Base-by-base conservation (phyloP, 2,797 vertebrate species). In the Esox masquinongy region DNA sequence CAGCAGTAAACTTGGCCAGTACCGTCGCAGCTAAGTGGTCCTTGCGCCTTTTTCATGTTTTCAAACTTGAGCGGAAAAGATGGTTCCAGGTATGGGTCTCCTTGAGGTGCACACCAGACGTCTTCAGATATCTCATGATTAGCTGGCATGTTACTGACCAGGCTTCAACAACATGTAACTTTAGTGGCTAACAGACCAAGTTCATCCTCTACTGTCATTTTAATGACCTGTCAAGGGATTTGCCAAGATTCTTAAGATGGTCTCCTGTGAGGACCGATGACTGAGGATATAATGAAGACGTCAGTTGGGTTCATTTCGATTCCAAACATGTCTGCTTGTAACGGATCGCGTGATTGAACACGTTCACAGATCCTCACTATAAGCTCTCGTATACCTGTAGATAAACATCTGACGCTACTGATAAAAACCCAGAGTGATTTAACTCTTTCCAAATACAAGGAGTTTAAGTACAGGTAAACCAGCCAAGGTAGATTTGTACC, bases 241-340 rank as follows among this genome's bases (percentile, higher is more conserved):
- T 80, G 77, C 79, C 77, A 79, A 83, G 63, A 86, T 82, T 79
- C 68, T 69, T 43, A 74, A 72, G 68, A 81, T 78, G 34, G 74
- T 67, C 77, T 74, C 47, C 47, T 77, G 67, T 74, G 26, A 66
- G 47, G 17, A 69, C 53, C 17, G 43, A 24, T 15, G 39, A 51
- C 50, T 71, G 26, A 70, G 17, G 26, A 50, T 29, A 66, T 51
- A 73, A 68, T 39, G 66, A 49, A 78, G 75, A 64, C 17, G 22
- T 75, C 73, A 64, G 34, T 51, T 50, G 63, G 50, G 70, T 31
- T 73, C 5, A 63, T 73, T 61, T 34, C 5, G 2, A 51, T 22
- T 26, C 24, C 16, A n/a, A n/a, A 53, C 74, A 69, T 9, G 50
- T 64, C 22, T 29, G 64, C 9, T 77, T 73, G 70, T 31, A 11